Percentiles rank a stretch among this genome's conserved stretches.
These are phyloP conservation scores for Gymnobelideus leadbeateri DNA, from an alignment of 2,113 vertebrate species.

Conservation along the genomic window DNA sequence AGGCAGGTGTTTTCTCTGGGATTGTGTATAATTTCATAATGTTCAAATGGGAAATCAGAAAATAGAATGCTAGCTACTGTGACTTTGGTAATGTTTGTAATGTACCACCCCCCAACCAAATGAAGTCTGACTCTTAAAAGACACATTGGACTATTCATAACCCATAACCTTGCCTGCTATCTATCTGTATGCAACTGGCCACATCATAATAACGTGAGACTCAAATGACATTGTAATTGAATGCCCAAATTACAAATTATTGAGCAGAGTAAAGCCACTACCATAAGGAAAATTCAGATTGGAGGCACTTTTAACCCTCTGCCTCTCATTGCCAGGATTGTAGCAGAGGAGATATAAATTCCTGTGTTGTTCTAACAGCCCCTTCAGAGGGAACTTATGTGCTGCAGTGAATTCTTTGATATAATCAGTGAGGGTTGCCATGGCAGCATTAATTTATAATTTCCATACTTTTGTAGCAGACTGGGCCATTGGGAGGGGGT, in stretches of 20 bases:
- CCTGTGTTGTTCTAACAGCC: slow-evolving; percentile 18
- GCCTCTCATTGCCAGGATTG: slow-evolving; percentile 31
- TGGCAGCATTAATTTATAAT: slow-evolving; percentile 30
- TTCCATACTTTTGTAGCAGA: slow-evolving; percentile 56
- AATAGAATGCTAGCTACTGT: background rate
- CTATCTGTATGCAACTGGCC: background rate
- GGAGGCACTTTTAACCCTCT: slow-evolving; percentile 21
- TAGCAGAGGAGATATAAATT: slow-evolving; percentile 55
- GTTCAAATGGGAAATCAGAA: slow-evolving; percentile 15
- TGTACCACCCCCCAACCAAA: background rate
- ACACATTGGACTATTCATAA: background rate
- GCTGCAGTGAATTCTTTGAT: background rate
- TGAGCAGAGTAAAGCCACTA: slow-evolving; percentile 36
- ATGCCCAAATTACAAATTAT: background rate
- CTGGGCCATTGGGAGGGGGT: slow-evolving; percentile 38
- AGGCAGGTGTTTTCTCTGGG: background rate
- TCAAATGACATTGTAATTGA: background rate
- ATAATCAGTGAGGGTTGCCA: slow-evolving; percentile 44
- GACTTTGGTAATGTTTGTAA: background rate
- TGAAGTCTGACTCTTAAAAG: background rate
- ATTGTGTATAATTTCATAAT: background rate
- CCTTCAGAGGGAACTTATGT: slow-evolving; percentile 41
- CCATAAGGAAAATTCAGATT: slow-evolving; percentile 51
- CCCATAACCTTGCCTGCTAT: background rate
- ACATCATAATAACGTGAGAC: background rate